Evolutionary conservation across 2,113 vertebrate species (phyloP), one percentile per base, ranked within the genome.

Genomic region (Raphicerus campestris): DNA sequence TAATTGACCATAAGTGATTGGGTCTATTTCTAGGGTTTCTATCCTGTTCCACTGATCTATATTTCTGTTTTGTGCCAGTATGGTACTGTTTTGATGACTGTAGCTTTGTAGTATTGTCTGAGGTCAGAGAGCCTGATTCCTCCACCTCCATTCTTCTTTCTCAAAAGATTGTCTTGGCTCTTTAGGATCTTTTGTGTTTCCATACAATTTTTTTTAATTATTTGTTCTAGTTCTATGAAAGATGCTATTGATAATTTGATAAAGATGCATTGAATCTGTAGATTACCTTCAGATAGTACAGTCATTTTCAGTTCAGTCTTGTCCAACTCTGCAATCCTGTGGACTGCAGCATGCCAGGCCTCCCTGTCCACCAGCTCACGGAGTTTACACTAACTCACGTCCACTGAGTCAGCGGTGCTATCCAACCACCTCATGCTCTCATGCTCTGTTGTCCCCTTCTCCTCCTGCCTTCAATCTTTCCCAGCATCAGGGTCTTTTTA

Each of bases 291-390:
- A 10, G 15, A 7, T 51, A 81, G 78, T 51, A n/a, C 30, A 32
- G 30, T 63, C 30, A 63, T 63, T 63, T 63, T 35, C n/a, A 20
- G 9, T 20, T 35, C 63, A 35, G 63, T 70, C 19, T 10, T 35
- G 63, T 70, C 9, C 0, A 2, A 35, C n/a, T 70, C n/a, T 70
- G 9, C 19, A 22, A 22, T 1, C 19, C n/a, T 1, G 0, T 70
- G 66, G 19, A 70, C 19, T 20, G 19, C n/a, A 70, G 19, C n/a
- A 70, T 11, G 9, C n/a, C 66, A 70, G n/a, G n/a, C 19, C n/a
- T 35, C 9, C 66, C 9, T 22, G 66, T 70, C n/a, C 19, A 35
- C 19, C 66, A 70, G 19, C 9, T 70, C 66, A 20, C 0, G 0
- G 32, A 22, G 17, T 35, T 35, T 70, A 22, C n/a, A 3, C 66